phyloP scores from a whole-genome alignment of 1,140 invertebrate genomes.

The Portunus trituberculatus region DNA sequence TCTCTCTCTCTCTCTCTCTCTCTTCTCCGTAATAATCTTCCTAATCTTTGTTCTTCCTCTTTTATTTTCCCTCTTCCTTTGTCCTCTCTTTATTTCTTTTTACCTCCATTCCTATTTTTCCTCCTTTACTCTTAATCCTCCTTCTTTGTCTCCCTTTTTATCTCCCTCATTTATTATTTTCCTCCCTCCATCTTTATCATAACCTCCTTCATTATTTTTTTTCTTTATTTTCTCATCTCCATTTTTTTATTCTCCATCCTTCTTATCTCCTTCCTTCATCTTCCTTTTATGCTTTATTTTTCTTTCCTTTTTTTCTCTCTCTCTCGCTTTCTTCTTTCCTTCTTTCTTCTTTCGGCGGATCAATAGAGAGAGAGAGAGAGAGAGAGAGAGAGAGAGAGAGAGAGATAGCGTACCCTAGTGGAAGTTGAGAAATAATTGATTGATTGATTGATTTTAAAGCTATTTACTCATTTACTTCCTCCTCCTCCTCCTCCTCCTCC shows the following conservation, averaged over 20 bases:
- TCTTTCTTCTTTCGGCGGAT: not conserved
- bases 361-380: too few species aligned
- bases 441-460: too few species aligned
- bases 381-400: too few species aligned
- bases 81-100: not conserved
- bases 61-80: not conserved
- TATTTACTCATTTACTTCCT: too few species aligned
- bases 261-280: not conserved
- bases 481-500: too few species aligned
- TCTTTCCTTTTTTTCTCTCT: not conserved
- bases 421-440: too few species aligned
- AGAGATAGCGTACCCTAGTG: too few species aligned
- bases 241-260: not conserved
- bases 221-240: not conserved
- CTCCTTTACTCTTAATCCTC: not conserved
- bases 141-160: not conserved
- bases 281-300: not conserved
- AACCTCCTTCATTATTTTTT: not conserved
- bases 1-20: too few species aligned
- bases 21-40: too few species aligned
- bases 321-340: not conserved
- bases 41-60: not conserved
- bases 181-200: not conserved
- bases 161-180: not conserved
- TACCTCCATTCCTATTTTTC: not conserved